Evolutionary conservation across 2,888 invertebrate genomes (phyloP).

Genomic region (Abrostola triplasia): DNA sequence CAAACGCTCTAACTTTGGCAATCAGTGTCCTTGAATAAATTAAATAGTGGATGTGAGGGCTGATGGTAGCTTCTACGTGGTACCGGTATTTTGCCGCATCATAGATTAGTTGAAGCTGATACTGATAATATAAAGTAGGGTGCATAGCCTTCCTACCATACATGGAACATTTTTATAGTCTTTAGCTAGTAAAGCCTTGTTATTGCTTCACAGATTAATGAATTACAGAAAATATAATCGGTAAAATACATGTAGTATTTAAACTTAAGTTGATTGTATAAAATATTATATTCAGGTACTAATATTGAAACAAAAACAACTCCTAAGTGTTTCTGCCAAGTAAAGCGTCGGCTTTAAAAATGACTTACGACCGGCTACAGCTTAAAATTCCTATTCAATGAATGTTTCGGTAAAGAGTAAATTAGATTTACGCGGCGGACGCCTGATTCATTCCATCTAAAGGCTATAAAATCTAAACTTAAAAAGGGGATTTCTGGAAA

Average conservation of each 20-base stretch:
- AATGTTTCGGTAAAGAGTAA: conserved; percentile 72
- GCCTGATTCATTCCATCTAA: conserved; percentile 75
- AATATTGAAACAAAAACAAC: conserved; percentile 32
- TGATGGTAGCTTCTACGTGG: no score
- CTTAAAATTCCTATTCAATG: conserved; percentile 63
- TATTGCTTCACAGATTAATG: not conserved
- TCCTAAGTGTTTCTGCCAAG: conserved; percentile 38
- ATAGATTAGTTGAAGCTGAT: not conserved
- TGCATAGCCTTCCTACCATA: conserved; percentile 1
- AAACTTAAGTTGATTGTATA: not conserved
- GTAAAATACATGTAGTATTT: not conserved
- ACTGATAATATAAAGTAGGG: conserved; percentile 2
- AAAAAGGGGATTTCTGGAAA: conserved; percentile 82
- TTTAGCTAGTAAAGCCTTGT: not conserved
- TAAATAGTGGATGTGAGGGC: no score
- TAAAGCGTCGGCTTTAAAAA: conserved; percentile 53
- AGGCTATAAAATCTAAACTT: conserved; percentile 78
- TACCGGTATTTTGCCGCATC: not conserved
- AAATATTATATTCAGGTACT: conserved; percentile 13
- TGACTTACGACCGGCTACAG: conserved; percentile 58
- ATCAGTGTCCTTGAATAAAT: no score
- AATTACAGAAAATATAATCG: not conserved
- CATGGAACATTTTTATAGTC: conserved; percentile 1
- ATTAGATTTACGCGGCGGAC: conserved; percentile 71
- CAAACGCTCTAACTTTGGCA: no score